Conservation (phyloP, 2,113 vertebrate genomes). For the Dendrocopos noguchii region DNA sequence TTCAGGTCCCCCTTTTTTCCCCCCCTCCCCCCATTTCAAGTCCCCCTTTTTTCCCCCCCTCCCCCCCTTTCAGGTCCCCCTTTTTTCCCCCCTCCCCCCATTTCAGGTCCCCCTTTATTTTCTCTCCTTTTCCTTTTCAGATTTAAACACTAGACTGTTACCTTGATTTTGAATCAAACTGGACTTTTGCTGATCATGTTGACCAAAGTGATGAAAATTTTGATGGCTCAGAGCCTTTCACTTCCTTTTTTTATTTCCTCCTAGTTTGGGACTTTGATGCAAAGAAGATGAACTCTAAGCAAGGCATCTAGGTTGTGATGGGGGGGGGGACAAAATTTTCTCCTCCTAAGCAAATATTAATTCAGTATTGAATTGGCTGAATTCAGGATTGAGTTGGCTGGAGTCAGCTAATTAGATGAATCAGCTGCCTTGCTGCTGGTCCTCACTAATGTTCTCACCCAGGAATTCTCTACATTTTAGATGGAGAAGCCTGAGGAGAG, state of each 20-base stretch:
- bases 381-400: not conserved
- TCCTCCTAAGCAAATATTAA: not conserved
- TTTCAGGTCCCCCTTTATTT: too few relatives aligned
- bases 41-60: too few relatives aligned
- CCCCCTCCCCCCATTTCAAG: too few relatives aligned
- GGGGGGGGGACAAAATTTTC: not conserved
- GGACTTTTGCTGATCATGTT: not conserved
- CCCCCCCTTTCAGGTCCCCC: too few relatives aligned
- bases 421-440: not conserved
- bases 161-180: not conserved
- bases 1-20: too few relatives aligned
- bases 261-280: not conserved
- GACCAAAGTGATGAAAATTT: not conserved
- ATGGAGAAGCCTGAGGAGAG: not conserved
- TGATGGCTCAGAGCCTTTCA: not conserved
- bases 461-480: not conserved
- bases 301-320: not conserved
- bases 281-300: not conserved
- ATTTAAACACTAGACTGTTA: not conserved
- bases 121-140: too few relatives aligned
- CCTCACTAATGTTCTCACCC: not conserved
- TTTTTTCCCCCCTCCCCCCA: too few relatives aligned
- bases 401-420: not conserved
- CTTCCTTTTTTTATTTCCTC: not conserved
- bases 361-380: not conserved